Evolutionary conservation across 2,113 vertebrate species (phyloP).

Genomic region (Fukomys damarensis): DNA sequence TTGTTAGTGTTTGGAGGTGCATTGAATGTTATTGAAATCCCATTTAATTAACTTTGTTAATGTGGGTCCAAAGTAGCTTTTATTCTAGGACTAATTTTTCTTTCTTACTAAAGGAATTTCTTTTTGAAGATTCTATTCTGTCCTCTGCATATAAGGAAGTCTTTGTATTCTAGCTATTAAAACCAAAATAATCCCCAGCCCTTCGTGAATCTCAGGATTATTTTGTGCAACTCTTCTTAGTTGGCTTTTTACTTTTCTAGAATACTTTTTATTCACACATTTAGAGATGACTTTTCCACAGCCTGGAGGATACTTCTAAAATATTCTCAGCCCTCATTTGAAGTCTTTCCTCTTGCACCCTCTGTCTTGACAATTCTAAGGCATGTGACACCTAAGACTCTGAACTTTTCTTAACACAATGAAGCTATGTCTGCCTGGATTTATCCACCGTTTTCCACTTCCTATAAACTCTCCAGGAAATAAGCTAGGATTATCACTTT

Average conservation of each 20-base stretch:
- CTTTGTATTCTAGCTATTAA: neutral
- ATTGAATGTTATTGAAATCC: neutral
- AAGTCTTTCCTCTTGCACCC: neutral
- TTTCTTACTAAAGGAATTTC: neutral
- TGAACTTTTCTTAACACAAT: neutral
- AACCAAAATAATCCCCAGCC: neutral
- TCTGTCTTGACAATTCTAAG: neutral
- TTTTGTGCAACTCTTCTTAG: neutral
- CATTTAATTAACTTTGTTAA: neutral
- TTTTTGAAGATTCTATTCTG: neutral
- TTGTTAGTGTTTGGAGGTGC: neutral
- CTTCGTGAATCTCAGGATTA: neutral
- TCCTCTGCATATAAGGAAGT: neutral
- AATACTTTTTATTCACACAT: neutral
- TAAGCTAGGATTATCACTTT: neutral
- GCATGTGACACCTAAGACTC: neutral
- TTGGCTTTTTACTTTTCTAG: neutral
- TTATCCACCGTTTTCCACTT: neutral
- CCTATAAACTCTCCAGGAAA: neutral
- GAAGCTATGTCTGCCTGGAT: neutral
- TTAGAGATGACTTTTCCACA: neutral
- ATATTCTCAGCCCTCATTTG: neutral
- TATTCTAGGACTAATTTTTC: neutral
- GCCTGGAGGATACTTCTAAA: neutral
- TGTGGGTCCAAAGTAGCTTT: neutral